These are phyloP conservation scores for Danio aesculapii DNA, from an alignment of 2,797 vertebrate genomes.

Conservation along the genomic window DNA sequence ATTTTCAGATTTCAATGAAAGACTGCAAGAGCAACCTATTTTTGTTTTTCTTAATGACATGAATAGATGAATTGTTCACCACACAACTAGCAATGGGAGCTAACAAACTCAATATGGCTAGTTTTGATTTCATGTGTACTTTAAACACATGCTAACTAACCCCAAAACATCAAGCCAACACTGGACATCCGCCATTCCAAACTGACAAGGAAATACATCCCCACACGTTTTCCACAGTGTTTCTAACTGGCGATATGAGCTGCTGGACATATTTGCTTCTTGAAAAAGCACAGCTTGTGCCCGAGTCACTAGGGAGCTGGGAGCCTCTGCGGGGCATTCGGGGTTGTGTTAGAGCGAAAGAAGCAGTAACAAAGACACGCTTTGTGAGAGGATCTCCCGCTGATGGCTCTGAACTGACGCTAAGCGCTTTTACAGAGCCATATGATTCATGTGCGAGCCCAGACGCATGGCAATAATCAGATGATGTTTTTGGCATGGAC, in stretches of 20 bases:
- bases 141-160: slow-evolving; percentile 4
- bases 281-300: slow-evolving; percentile 40
- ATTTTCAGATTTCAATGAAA: too few relatives aligned
- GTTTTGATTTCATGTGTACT: too few relatives aligned
- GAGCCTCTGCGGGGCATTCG: slow-evolving; percentile 34
- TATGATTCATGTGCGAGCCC: slow-evolving; percentile 50
- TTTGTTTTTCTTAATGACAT: too few relatives aligned
- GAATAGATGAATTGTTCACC: too few relatives aligned
- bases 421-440: slow-evolving; percentile 62
- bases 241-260: slow-evolving; percentile 9
- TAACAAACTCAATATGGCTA: too few relatives aligned
- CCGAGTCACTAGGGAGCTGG: slow-evolving; percentile 21
- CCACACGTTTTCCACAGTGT: slow-evolving; percentile 18
- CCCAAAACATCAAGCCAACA: not conserved
- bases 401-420: slow-evolving; percentile 52
- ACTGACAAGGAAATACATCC: not conserved
- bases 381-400: slow-evolving; percentile 61
- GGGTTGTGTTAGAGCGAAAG: slow-evolving; percentile 43
- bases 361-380: slow-evolving; percentile 60
- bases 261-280: slow-evolving; percentile 27
- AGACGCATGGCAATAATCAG: slow-evolving; percentile 60
- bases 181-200: slow-evolving; percentile 13
- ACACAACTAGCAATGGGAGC: too few relatives aligned
- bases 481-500: slow-evolving; percentile 60
- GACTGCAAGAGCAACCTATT: too few relatives aligned